Percentiles rank a stretch among this genome's conserved stretches.
These are phyloP conservation scores for Trilocha varians DNA, from an alignment of 2,888 invertebrate species.

Conservation along the genomic window DNA sequence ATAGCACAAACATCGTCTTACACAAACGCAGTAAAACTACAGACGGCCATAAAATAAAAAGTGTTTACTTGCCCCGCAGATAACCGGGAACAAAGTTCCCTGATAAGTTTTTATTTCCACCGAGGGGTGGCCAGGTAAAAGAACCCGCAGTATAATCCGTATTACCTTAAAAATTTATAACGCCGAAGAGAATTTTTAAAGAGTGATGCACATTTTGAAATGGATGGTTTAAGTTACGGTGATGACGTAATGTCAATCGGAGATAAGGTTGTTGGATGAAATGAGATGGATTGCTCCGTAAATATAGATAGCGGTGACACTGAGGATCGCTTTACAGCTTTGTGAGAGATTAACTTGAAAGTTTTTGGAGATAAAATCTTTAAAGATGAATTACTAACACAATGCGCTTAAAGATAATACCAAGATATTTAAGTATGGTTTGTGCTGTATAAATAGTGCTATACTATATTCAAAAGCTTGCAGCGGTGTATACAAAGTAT, in stretches of 20 bases:
- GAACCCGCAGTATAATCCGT: slow-evolving; percentile 18
- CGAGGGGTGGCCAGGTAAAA: slow-evolving; percentile 29
- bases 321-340: neutral
- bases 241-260: neutral
- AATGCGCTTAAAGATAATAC: neutral
- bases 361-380: neutral
- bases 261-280: slow-evolving; percentile 4
- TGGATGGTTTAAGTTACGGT: slow-evolving; percentile 1
- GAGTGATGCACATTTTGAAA: slow-evolving; percentile 7
- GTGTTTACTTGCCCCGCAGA: slow-evolving; percentile 64
- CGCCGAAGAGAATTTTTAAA: slow-evolving; percentile 10
- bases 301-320: slow-evolving; percentile 2
- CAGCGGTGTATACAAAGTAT: no score
- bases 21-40: slow-evolving; percentile 40
- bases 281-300: slow-evolving; percentile 3
- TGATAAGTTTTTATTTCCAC: slow-evolving; percentile 70
- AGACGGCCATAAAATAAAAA: slow-evolving; percentile 66
- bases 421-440: neutral
- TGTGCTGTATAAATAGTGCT: no score
- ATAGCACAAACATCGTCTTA: neutral
- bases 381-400: neutral
- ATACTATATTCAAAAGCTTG: no score
- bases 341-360: neutral
- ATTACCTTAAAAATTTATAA: slow-evolving; percentile 21
- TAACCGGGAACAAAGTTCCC: slow-evolving; percentile 61